Conservation (phyloP, 2,888 invertebrate species). For the Hoplodrina blanda region DNA sequence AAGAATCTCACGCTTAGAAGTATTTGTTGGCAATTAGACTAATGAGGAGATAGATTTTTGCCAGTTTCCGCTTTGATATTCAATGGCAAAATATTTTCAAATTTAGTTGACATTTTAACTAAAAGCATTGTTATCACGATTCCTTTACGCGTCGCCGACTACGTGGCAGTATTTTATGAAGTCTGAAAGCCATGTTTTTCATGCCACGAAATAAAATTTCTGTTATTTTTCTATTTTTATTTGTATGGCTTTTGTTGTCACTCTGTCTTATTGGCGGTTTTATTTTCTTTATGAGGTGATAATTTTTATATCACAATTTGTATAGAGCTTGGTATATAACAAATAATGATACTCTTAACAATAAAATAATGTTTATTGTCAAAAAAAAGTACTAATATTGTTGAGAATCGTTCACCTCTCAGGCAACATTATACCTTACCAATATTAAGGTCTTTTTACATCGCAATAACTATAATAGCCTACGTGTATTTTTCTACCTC, state of each 20-base stretch:
- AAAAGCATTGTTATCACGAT: conserved; percentile 57
- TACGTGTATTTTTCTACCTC: conserved; percentile 10
- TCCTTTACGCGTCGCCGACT: conserved; percentile 49
- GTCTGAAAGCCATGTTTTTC: conserved; percentile 48
- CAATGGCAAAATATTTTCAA: conserved; percentile 29
- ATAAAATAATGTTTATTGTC: not conserved
- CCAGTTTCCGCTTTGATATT: conserved; percentile 23
- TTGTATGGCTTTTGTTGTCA: conserved; percentile 35
- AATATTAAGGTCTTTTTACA: no score
- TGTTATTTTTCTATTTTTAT: conserved; percentile 46
- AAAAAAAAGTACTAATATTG: no score
- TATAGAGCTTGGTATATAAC: not conserved
- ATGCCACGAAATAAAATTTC: conserved; percentile 35
- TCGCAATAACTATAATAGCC: no score
- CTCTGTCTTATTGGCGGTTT: conserved; percentile 25
- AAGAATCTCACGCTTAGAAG: conserved; percentile 6
- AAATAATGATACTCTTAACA: not conserved
- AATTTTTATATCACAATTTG: not conserved
- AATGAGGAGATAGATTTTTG: conserved; percentile 10
- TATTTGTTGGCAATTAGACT: conserved; percentile 23
- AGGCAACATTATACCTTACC: no score
- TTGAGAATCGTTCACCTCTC: not conserved
- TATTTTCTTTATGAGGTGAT: conserved; percentile 27
- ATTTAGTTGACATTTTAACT: conserved; percentile 52
- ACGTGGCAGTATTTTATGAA: conserved; percentile 44